Evolutionary conservation across 1,140 invertebrate genomes (phyloP).

Genomic region (Sesamia nonagrioides): DNA sequence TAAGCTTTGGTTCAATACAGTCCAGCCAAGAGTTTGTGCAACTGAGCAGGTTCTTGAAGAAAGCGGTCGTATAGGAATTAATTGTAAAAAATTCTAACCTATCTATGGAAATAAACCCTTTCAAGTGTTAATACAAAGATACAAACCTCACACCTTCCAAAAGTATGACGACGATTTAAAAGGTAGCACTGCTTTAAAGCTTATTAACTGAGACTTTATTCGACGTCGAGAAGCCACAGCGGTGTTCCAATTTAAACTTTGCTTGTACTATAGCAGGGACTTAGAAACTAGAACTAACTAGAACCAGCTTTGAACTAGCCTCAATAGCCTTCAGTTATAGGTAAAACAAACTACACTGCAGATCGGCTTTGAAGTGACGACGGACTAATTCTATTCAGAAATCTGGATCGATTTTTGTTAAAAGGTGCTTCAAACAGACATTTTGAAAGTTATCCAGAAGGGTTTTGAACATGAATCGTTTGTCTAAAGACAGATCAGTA

Average conservation of each 20-base stretch:
- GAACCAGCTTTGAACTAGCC: neutral
- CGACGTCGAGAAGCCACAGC: neutral
- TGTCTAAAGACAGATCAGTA: too few relatives aligned
- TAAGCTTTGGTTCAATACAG: too few relatives aligned
- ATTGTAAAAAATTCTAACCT: too few relatives aligned
- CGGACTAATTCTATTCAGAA: neutral
- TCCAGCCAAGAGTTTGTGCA: too few relatives aligned
- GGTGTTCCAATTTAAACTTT: conserved; percentile 19
- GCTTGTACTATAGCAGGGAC: neutral
- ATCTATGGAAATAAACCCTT: too few relatives aligned
- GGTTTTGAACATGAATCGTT: too few relatives aligned
- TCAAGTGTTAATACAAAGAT: too few relatives aligned
- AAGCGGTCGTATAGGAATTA: too few relatives aligned
- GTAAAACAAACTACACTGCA: neutral
- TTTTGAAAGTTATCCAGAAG: too few relatives aligned
- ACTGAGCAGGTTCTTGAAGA: too few relatives aligned
- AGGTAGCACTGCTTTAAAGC: neutral
- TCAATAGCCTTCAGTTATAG: neutral
- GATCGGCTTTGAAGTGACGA: neutral
- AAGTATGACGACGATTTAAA: neutral
- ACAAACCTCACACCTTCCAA: neutral
- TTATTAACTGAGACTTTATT: neutral
- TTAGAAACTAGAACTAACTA: neutral
- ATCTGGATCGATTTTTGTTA: neutral
- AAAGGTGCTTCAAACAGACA: too few relatives aligned